Percentiles rank a stretch among this genome's conserved stretches.
Evolutionary conservation across 1,140 invertebrate genomes (phyloP).

Genomic region (Lethocerus indicus): DNA sequence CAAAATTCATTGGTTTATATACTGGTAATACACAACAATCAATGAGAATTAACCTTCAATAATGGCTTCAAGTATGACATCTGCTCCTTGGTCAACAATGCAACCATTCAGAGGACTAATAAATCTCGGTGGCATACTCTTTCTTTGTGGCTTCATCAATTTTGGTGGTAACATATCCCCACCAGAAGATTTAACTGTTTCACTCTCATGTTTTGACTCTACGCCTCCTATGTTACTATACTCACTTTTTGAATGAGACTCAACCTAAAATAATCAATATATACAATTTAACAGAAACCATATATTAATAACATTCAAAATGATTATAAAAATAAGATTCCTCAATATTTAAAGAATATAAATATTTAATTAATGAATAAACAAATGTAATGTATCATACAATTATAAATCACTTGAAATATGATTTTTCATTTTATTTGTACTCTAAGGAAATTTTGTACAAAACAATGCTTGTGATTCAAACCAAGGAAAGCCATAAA

Average conservation of each 20-base stretch:
- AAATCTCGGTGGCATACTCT: conserved; percentile 44
- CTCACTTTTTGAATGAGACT: conserved; percentile 19
- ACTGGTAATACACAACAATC: too few species aligned
- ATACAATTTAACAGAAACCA: background rate
- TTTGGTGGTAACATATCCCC: background rate
- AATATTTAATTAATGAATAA: background rate
- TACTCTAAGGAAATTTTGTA: too few species aligned
- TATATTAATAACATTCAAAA: background rate
- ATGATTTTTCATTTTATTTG: too few species aligned
- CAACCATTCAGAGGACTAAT: conserved; percentile 47
- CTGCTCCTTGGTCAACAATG: conserved; percentile 55
- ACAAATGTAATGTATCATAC: background rate
- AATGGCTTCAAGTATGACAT: conserved; percentile 51
- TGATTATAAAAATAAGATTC: background rate
- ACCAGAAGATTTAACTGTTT: background rate
- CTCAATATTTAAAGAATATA: background rate
- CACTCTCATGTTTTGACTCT: conserved; percentile 12
- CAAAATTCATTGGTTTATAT: too few species aligned
- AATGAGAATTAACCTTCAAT: conserved; percentile 44
- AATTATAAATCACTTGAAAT: background rate
- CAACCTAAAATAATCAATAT: conserved; percentile 14
- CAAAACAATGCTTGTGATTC: too few species aligned
- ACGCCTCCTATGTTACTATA: conserved; percentile 19
- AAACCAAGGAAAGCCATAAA: too few species aligned
- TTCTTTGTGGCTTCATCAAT: conserved; percentile 21